Percentiles rank a stretch among this genome's conserved stretches.
These are phyloP conservation scores for Manacus vitellinus DNA, from an alignment of 2,113 vertebrate genomes.

Conservation along the genomic window DNA sequence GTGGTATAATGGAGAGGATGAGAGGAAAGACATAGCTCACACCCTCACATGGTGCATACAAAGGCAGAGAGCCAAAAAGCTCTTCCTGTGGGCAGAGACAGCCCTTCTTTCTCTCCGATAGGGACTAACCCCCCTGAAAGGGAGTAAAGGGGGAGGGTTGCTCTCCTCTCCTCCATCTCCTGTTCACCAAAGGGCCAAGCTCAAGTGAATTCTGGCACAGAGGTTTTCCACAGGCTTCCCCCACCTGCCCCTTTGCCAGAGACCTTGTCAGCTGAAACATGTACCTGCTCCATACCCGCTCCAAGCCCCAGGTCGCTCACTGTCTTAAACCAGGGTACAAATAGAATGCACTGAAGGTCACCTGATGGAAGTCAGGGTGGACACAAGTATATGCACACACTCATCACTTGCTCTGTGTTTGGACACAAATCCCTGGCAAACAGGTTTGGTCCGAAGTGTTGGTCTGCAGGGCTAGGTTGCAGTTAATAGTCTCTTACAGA, in stretches of 20 bases:
- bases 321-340: neutral
- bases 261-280: accelerated
- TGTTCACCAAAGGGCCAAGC: neutral
- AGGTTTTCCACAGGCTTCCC: neutral
- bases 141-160: neutral
- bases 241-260: neutral
- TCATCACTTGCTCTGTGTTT: neutral
- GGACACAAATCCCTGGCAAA: neutral
- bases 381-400: neutral
- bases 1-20: neutral
- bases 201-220: neutral
- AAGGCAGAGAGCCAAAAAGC: neutral
- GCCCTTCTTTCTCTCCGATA: neutral
- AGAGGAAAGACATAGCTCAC: neutral
- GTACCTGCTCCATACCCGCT: neutral
- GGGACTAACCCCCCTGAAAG: neutral
- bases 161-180: neutral
- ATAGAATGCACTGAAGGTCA: neutral
- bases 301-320: neutral
- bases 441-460: neutral
- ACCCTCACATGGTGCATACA: neutral
- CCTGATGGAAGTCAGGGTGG: neutral
- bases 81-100: neutral
- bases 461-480: neutral
- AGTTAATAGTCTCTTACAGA: neutral